A percentile compares a stretch with the other conserved stretches of the same genome.
phyloP scores from a whole-genome alignment of 2,888 invertebrate species.

The Ennomos quercinarius region DNA sequence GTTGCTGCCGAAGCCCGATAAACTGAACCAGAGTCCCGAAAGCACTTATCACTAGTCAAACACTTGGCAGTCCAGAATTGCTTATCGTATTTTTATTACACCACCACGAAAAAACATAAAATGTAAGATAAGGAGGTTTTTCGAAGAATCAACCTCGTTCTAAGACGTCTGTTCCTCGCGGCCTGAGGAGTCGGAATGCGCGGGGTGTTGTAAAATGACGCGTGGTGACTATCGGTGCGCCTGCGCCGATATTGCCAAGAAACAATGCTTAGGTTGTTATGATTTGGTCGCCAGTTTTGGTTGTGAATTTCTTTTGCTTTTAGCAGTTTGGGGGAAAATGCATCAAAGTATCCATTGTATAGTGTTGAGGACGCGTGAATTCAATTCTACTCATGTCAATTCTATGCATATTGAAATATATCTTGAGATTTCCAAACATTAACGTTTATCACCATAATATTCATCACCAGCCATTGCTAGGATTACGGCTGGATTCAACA shows the following conservation, averaged over 20 bases:
- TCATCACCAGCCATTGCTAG: too few relatives aligned
- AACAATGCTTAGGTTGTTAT: constrained; percentile 33
- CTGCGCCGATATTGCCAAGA: constrained; percentile 47
- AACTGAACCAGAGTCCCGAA: constrained; percentile 60
- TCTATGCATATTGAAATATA: too few relatives aligned
- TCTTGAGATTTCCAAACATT: too few relatives aligned
- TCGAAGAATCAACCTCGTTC: constrained; percentile 20
- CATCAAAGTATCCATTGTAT: too few relatives aligned
- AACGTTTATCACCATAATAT: too few relatives aligned
- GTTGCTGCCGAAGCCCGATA: constrained; percentile 69
- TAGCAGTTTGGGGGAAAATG: not conserved
- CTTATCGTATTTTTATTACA: constrained; percentile 69
- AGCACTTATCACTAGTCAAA: constrained; percentile 71
- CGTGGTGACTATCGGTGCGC: constrained; percentile 61
- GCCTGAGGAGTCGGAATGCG: constrained; percentile 66
- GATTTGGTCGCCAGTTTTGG: constrained; percentile 29
- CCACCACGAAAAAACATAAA: constrained; percentile 57
- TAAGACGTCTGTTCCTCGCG: constrained; percentile 58
- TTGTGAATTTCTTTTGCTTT: constrained; percentile 14
- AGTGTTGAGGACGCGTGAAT: too few relatives aligned
- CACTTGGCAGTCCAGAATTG: constrained; percentile 54
- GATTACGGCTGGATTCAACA: too few relatives aligned
- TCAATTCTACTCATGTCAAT: too few relatives aligned
- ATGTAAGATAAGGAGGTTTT: constrained; percentile 55
- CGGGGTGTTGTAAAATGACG: constrained; percentile 45